Conservation (phyloP, 2,888 invertebrate genomes). For the Andrena dorsata region DNA sequence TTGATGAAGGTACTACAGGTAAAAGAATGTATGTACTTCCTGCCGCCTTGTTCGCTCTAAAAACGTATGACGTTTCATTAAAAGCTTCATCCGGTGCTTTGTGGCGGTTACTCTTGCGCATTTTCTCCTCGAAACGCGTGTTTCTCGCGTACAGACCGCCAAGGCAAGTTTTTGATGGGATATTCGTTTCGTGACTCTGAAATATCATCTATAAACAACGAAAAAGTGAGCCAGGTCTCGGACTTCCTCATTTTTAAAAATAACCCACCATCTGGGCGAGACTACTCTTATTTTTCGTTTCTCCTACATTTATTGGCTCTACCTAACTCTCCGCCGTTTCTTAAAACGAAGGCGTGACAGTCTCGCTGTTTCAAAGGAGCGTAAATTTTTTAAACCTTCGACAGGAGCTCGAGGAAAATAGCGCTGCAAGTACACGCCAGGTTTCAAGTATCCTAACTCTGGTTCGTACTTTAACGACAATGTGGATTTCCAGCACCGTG, state of each 20-base stretch:
- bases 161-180: background rate
- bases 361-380: background rate
- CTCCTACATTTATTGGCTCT: background rate
- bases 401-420: background rate
- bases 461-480: background rate
- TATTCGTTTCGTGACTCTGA: too few relatives aligned
- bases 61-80: too few relatives aligned
- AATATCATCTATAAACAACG: background rate
- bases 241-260: background rate
- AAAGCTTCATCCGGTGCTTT: too few relatives aligned
- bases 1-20: too few relatives aligned
- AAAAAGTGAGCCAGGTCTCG: background rate
- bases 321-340: background rate
- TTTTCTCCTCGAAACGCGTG: too few relatives aligned
- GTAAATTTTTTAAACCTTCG: conserved; percentile 22
- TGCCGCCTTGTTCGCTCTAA: too few relatives aligned
- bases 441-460: background rate
- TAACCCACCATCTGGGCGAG: background rate
- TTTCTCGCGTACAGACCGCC: background rate
- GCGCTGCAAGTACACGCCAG: too few relatives aligned
- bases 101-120: too few relatives aligned
- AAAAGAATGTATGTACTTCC: too few relatives aligned
- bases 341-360: background rate
- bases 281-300: background rate
- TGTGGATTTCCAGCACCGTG: background rate